A percentile compares a stretch with the other conserved stretches of the same genome.
These are phyloP conservation scores for Empis stercorea DNA, from an alignment of 2,888 invertebrate genomes.

Conservation along the genomic window DNA sequence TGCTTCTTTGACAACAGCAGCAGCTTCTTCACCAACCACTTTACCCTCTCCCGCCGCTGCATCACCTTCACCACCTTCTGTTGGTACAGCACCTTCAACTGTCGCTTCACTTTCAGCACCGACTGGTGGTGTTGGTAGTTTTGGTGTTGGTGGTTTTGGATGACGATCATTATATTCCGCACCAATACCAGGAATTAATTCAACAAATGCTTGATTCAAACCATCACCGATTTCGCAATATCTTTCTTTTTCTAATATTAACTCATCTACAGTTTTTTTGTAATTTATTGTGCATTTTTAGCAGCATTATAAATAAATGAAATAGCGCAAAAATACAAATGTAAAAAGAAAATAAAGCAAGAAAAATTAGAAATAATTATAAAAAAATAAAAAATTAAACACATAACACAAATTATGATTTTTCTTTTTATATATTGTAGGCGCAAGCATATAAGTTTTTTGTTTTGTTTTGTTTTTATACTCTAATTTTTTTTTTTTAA, in stretches of 20 bases:
- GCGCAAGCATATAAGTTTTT: too few relatives aligned
- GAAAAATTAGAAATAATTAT: too few relatives aligned
- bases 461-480: too few relatives aligned
- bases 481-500: too few relatives aligned
- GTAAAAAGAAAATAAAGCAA: too few relatives aligned
- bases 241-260: conserved; percentile 77
- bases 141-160: conserved; percentile 36
- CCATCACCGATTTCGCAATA: conserved; percentile 88
- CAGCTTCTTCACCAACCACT: conserved; percentile 21
- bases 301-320: too few relatives aligned
- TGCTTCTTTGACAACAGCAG: conserved; percentile 14
- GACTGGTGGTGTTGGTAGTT: conserved; percentile 25
- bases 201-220: conserved; percentile 86
- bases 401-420: too few relatives aligned
- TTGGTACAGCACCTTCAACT: conserved; percentile 15
- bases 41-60: conserved; percentile 22
- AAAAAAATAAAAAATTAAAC: too few relatives aligned
- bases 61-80: conserved; percentile 22
- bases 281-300: neutral
- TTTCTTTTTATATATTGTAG: too few relatives aligned
- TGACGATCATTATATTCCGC: conserved; percentile 34
- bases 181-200: conserved; percentile 52
- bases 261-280: conserved; percentile 49
- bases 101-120: conserved; percentile 31
- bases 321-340: too few relatives aligned